Conservation (phyloP, 1,140 invertebrate genomes). For the Lepidotrigona ventralis region DNA sequence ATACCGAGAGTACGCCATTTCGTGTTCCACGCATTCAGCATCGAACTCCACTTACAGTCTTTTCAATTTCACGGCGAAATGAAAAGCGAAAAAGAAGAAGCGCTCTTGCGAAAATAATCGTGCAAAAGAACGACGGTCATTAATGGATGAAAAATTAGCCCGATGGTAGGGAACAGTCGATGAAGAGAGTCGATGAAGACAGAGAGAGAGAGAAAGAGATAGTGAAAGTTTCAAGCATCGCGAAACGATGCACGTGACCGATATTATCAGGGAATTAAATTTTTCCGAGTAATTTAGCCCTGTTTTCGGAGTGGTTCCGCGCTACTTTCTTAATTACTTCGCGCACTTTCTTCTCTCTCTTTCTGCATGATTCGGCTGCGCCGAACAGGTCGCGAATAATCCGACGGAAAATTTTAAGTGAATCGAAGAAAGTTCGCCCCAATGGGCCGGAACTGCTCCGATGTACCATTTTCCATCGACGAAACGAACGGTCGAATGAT, state of each 20-base stretch:
- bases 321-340: conserved; percentile 53
- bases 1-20: not conserved
- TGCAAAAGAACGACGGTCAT: not conserved
- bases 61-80: not conserved
- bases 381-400: conserved; percentile 30
- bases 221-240: conserved; percentile 22
- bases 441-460: not conserved
- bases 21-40: too few species aligned
- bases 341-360: conserved; percentile 7
- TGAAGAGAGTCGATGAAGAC: not conserved
- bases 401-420: conserved; percentile 26
- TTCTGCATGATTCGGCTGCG: not conserved
- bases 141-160: conserved; percentile 2
- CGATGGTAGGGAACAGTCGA: not conserved
- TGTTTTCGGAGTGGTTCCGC: conserved; percentile 35
- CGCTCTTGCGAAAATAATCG: not conserved
- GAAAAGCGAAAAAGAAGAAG: not conserved
- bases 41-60: not conserved
- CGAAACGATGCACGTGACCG: conserved; percentile 41
- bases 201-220: too few species aligned
- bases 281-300: conserved; percentile 51
- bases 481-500: conserved; percentile 24
- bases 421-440: conserved; percentile 37
- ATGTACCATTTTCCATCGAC: conserved; percentile 10
- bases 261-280: conserved; percentile 51